phyloP scores from a whole-genome alignment of 1,140 invertebrate species.

The Drosophila fuyamai region DNA sequence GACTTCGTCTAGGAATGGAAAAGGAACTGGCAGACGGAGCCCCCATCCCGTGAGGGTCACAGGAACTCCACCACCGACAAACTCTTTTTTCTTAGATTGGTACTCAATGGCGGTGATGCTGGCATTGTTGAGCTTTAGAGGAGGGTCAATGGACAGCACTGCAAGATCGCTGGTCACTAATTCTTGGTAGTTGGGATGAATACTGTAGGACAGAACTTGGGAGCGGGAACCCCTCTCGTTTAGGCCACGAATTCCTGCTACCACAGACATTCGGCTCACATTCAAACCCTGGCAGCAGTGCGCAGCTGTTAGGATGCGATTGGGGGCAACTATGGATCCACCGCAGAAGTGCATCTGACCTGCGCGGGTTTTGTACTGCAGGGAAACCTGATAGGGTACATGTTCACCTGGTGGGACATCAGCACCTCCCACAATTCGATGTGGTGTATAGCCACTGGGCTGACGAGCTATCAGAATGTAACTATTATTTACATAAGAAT shows the following conservation, averaged over 20 bases:
- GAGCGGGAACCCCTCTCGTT: constrained; percentile 75
- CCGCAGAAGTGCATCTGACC: constrained; percentile 80
- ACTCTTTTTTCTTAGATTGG: constrained; percentile 16
- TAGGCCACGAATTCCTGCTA: constrained; percentile 85
- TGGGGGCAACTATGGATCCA: constrained; percentile 77
- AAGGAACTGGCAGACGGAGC: constrained; percentile 54
- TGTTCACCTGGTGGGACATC: constrained; percentile 58
- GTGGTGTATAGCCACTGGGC: constrained; percentile 36
- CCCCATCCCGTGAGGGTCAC: constrained; percentile 83
- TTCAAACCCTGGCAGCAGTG: constrained; percentile 80
- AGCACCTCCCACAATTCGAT: constrained; percentile 70
- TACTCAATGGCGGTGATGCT: constrained; percentile 58
- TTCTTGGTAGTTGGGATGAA: constrained; percentile 75
- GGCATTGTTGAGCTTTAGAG: constrained; percentile 56
- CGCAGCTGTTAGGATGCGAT: constrained; percentile 82
- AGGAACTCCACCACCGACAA: constrained; percentile 52
- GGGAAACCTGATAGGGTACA: constrained; percentile 77
- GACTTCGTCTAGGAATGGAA: constrained; percentile 57
- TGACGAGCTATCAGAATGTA: constrained; percentile 40
- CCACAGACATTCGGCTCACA: constrained; percentile 72
- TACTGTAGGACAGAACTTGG: constrained; percentile 41
- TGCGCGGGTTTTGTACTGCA: constrained; percentile 57
- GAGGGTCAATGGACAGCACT: constrained; percentile 58
- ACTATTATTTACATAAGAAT: no score
- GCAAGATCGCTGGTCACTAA: constrained; percentile 77